Conservation (phyloP, 2,113 vertebrate genomes). For the Pomatostomus ruficeps region DNA sequence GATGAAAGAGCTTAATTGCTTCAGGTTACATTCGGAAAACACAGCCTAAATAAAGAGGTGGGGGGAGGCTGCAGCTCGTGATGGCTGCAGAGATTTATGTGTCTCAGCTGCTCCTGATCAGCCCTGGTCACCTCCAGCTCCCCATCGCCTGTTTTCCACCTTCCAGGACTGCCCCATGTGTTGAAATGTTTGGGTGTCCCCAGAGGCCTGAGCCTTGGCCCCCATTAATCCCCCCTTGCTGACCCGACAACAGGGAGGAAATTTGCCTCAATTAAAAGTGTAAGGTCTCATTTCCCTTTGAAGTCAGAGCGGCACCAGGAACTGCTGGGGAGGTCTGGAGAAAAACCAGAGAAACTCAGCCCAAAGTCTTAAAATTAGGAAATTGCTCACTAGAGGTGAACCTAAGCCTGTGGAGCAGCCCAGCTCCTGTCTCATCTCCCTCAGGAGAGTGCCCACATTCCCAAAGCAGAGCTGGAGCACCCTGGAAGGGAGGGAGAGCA, state of each 20-base stretch:
- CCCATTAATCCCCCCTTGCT: not conserved
- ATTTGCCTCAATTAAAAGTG: slow-evolving; percentile 54
- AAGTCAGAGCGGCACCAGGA: slow-evolving; percentile 6
- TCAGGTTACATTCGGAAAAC: slow-evolving; percentile 16
- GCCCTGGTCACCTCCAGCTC: not conserved
- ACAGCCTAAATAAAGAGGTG: not conserved
- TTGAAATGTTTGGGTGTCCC: slow-evolving; percentile 55
- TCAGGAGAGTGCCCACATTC: not conserved
- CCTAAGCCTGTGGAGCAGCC: not conserved
- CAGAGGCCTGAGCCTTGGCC: slow-evolving; percentile 32
- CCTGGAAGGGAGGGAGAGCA: fast-evolving
- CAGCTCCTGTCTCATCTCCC: not conserved
- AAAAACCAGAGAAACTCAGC: not conserved
- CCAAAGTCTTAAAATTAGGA: not conserved
- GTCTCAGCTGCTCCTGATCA: slow-evolving; percentile 49
- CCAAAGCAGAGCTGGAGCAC: not conserved
- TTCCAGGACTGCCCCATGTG: not conserved
- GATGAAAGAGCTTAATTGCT: slow-evolving; percentile 46
- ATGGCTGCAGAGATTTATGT: slow-evolving; percentile 38
- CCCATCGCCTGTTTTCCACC: not conserved
- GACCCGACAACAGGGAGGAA: slow-evolving; percentile 58
- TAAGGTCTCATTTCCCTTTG: slow-evolving; percentile 61
- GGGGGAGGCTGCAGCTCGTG: not conserved
- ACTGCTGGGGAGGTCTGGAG: slow-evolving; percentile 4
- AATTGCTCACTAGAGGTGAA: not conserved